Conservation (phyloP, 2,797 vertebrate genomes). For the Toxotes lorentzi region DNA sequence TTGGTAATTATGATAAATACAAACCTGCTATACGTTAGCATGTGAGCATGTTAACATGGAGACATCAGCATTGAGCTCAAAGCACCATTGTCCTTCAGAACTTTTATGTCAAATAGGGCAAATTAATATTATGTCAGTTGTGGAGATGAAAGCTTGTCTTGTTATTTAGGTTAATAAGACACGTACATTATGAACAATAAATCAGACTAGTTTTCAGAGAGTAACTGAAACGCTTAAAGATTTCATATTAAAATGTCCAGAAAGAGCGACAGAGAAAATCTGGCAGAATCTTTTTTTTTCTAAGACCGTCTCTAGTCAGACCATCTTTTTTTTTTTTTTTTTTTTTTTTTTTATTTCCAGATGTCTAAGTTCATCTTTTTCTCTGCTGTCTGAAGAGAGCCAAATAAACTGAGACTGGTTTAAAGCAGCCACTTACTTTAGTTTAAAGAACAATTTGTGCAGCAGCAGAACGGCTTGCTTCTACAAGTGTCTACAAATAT, state of each 20-base stretch:
- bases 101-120: background rate
- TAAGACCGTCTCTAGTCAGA: background rate
- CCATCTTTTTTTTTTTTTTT: background rate
- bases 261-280: background rate
- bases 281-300: background rate
- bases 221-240: background rate
- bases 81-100: background rate
- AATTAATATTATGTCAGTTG: background rate
- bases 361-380: background rate
- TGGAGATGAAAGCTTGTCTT: background rate
- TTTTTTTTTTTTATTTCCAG: too few species aligned
- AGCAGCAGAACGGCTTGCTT: constrained; percentile 33
- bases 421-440: constrained; percentile 30
- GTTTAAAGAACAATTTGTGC: constrained; percentile 35
- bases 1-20: background rate
- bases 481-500: constrained; percentile 39
- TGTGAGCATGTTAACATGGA: background rate
- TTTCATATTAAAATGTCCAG: background rate
- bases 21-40: background rate
- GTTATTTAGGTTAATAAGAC: background rate
- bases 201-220: background rate
- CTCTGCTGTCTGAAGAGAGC: constrained; percentile 23
- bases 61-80: background rate
- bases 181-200: background rate
- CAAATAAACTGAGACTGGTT: constrained; percentile 28